These are phyloP conservation scores for Ailurus styani DNA, from an alignment of 2,113 vertebrate species.

Conservation along the genomic window DNA sequence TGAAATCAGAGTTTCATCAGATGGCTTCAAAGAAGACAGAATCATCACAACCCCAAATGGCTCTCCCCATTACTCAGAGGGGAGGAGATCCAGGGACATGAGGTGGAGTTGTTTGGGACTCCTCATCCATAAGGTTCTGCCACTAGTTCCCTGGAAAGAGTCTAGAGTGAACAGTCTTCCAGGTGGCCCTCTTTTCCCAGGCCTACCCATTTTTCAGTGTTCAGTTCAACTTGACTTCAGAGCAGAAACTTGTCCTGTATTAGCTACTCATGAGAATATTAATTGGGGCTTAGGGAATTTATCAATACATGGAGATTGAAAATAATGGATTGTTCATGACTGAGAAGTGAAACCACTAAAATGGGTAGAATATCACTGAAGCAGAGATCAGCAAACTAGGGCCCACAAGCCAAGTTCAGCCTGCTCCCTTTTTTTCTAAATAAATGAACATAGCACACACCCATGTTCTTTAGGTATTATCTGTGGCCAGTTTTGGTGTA, in stretches of 20 bases:
- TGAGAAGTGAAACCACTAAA: background rate
- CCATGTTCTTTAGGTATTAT: background rate
- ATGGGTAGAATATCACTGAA: background rate
- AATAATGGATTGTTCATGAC: background rate
- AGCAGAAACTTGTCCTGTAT: background rate
- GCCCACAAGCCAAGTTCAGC: background rate
- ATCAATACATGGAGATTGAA: background rate
- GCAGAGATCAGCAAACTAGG: background rate
- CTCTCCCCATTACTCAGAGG: slow-evolving; percentile 62
- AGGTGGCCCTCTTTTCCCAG: background rate
- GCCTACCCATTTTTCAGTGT: background rate
- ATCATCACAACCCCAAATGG: slow-evolving; percentile 22
- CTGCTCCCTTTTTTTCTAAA: background rate
- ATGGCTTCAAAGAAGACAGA: slow-evolving; percentile 57
- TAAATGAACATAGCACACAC: background rate
- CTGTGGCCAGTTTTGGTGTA: background rate
- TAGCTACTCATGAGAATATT: background rate
- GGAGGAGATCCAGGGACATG: background rate
- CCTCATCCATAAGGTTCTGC: background rate
- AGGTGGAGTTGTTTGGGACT: slow-evolving; percentile 19
- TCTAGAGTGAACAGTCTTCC: background rate
- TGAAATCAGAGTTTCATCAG: slow-evolving; percentile 63
- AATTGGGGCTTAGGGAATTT: background rate
- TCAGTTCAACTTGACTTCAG: background rate
- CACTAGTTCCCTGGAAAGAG: background rate